These are phyloP conservation scores for Silurus aristotelis DNA, from an alignment of 2,797 vertebrate species.

Conservation along the genomic window DNA sequence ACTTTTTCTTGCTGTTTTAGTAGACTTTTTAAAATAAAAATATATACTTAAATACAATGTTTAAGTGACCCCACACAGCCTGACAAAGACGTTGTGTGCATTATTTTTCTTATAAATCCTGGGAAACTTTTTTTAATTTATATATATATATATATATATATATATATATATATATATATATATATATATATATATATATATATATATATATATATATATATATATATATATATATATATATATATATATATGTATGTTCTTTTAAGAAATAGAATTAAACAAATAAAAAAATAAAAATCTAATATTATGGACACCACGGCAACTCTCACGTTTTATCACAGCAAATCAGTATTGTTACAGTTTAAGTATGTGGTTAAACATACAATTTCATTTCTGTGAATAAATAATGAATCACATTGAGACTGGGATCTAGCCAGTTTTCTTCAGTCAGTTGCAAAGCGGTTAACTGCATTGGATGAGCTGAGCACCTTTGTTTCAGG, in stretches of 20 bases:
- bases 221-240: too few species aligned
- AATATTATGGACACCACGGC: not conserved
- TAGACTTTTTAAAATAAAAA: too few species aligned
- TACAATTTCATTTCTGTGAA: not conserved
- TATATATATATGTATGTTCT: not conserved
- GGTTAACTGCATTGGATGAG: constrained; percentile 10
- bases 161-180: not conserved
- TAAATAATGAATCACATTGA: not conserved
- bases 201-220: too few species aligned
- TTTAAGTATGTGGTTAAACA: not conserved
- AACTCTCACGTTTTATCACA: not conserved
- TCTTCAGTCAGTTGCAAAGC: not conserved
- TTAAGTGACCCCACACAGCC: not conserved
- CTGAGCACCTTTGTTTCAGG: constrained; percentile 55
- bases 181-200: too few species aligned
- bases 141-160: too few species aligned
- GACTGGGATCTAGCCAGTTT: not conserved
- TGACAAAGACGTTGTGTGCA: not conserved
- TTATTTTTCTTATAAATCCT: not conserved
- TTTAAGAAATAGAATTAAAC: not conserved
- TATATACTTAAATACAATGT: not conserved
- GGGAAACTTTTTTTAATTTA: not conserved
- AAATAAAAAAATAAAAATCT: not conserved
- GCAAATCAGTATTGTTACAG: not conserved
- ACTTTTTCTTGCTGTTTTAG: too few species aligned